A percentile compares a stretch with the other conserved stretches of the same genome.
Conservation (phyloP, 2,113 vertebrate species). For the Australoheros scitulus region DNA sequence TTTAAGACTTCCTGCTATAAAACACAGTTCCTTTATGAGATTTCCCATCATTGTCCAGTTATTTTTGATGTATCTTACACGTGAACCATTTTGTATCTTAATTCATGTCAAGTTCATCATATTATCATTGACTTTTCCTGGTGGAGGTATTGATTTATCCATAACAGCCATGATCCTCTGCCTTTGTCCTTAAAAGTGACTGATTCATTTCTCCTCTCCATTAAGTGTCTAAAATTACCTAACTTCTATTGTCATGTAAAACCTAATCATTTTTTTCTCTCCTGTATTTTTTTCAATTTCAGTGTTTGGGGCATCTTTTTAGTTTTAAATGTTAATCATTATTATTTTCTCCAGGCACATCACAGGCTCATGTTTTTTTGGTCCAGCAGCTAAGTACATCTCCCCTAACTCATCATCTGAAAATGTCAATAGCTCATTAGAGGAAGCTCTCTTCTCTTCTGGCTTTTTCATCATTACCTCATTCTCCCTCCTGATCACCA, state of each 20-base stretch:
- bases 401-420: constrained; percentile 23
- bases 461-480: constrained; percentile 61
- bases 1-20: no score
- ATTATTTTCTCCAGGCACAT: not conserved
- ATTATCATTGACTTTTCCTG: not conserved
- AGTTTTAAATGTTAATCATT: constrained; percentile 3
- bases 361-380: constrained; percentile 13
- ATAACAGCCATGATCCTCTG: not conserved
- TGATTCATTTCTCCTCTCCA: not conserved
- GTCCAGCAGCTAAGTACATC: constrained; percentile 10
- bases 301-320: not conserved
- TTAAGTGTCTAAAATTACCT: not conserved
- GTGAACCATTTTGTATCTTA: not conserved
- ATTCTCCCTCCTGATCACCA: constrained; percentile 45
- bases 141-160: constrained; percentile 5
- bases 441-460: constrained; percentile 20
- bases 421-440: constrained; percentile 72
- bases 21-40: no score
- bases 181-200: not conserved
- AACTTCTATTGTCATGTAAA: not conserved
- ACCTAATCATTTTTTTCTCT: not conserved
- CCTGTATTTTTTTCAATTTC: not conserved
- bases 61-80: not conserved
- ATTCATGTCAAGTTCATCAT: not conserved
- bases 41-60: no score